Evolutionary conservation across 2,113 vertebrate genomes (phyloP), one percentile per base, ranked within the genome.

Genomic region (Bubo blakistoni): DNA sequence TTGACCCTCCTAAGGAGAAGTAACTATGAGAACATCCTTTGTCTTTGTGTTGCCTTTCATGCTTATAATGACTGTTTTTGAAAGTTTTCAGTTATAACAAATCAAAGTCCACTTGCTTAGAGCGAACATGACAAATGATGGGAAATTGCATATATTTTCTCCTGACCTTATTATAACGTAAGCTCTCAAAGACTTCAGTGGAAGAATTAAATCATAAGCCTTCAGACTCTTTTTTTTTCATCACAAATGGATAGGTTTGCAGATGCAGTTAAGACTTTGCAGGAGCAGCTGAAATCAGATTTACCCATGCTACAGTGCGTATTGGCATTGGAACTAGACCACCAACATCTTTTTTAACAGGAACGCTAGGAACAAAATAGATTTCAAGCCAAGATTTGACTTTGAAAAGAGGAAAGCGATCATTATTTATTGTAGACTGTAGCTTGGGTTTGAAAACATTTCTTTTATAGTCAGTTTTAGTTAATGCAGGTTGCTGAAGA

Each of bases 401-500:
- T 88, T 95, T 46, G 20, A 92, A 79, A 96, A 88, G 86, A 74
- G 90, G 86, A 93, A 95, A 92, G 87, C 85, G 55, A 84, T 91
- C 81, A 19, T 97, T 97, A 93, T 97, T 97, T 98, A 96, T 82
- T 74, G 81, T 88, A 62, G 91, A 61, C 97, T 92, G 91, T 95
- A 84, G 97, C 97, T 97, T 81, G 91, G 94, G 96, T 97, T 95
- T 95, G 94, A 97, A 97, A 95, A 95, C 90, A 90, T 97, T 94
- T 96, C 96, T 95, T 96, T 96, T 98, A 94, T 97, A 95, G 94
- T 96, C 87, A 81, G 85, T 96, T 94, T 96, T 94, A 91, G 92
- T 97, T 96, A 94, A 97, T 96, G 92, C 96, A 97, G 74, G 91
- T 94, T 98, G 92, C 96, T 95, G 96, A 96, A 97, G 91, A 98